Evolutionary conservation across 2,888 invertebrate species (phyloP).

Genomic region (Fabriciana adippe): DNA sequence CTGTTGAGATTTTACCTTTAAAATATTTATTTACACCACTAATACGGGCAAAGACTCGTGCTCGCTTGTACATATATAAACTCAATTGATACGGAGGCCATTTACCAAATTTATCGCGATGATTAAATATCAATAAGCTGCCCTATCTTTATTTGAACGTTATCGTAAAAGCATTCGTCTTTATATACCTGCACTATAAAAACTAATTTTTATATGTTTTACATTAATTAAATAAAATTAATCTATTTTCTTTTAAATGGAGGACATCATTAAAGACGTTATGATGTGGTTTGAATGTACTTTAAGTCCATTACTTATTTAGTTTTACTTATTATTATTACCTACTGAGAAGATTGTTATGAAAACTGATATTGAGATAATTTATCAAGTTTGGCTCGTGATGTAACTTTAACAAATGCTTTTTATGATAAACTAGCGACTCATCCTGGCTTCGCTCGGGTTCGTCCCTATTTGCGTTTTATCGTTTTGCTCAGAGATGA

Average conservation of each 20-base stretch:
- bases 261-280: not conserved
- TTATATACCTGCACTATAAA: conserved; percentile 23
- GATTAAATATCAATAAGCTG: conserved; percentile 33
- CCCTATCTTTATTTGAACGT: conserved; percentile 31
- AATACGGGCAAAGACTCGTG: conserved; percentile 3
- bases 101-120: conserved; percentile 35
- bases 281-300: not conserved
- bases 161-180: conserved; percentile 29
- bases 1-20: conserved; percentile 45
- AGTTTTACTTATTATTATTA: too few relatives aligned
- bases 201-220: conserved; percentile 26
- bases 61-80: not conserved
- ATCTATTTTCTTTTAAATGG: not conserved
- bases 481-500: too few relatives aligned
- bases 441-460: too few relatives aligned
- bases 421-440: too few relatives aligned
- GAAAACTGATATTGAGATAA: too few relatives aligned
- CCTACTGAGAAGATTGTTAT: too few relatives aligned
- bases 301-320: not conserved
- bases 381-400: too few relatives aligned
- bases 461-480: too few relatives aligned
- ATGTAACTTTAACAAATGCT: too few relatives aligned
- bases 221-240: conserved; percentile 14
- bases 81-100: conserved; percentile 29
- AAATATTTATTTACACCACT: not conserved